Base-by-base conservation (phyloP, 2,888 invertebrate species). In the Campoletis raptor region DNA sequence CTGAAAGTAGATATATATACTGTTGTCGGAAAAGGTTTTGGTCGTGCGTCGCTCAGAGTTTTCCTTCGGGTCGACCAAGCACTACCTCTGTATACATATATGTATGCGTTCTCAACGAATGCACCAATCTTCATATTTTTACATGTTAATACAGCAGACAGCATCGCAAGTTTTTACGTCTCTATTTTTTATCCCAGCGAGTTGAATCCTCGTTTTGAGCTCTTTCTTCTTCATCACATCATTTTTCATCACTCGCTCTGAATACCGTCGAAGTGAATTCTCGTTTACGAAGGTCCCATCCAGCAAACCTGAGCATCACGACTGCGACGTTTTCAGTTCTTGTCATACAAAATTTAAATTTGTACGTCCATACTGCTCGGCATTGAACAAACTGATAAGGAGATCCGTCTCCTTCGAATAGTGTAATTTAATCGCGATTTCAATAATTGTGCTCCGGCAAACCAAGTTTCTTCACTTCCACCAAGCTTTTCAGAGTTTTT, bases 121-220 rank as follows among this genome's bases (percentile, higher is more conserved):
- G 83, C 85, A 85, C 86, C 87, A 87, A 88, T 88, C 87, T 87
- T 88, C 88, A 88, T 88, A 88, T 88, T 88, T 88, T 88, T 87
- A 86, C 88, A 88, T 87, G 74, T 85, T 88, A 87, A 87, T 88
- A 83, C 52, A 52, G 61, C 81, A 30, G 52, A 21, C 79, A 66
- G 57, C 36, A 76, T n/a, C 48, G 64, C 66, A 42, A 66, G 76
- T 70, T 76, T 45, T 57, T 57, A 64, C 54, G 42, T 70, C 70
- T 61, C 45, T 30, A 36, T 45, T 69, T 69, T 69, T 69, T 45
- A 36, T 54, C 37, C 42, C 45, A 54, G 70, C 54, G 57, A 66
- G 79, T 77, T 67, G 81, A 82, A 61, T 80, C 80, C 64, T 67
- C 79, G 52, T 42, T 61, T 57, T 52, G 42, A 72, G 72, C 67